Evolutionary conservation across 2,797 vertebrate genomes (phyloP).

Genomic region (Eospalax fontanierii): DNA sequence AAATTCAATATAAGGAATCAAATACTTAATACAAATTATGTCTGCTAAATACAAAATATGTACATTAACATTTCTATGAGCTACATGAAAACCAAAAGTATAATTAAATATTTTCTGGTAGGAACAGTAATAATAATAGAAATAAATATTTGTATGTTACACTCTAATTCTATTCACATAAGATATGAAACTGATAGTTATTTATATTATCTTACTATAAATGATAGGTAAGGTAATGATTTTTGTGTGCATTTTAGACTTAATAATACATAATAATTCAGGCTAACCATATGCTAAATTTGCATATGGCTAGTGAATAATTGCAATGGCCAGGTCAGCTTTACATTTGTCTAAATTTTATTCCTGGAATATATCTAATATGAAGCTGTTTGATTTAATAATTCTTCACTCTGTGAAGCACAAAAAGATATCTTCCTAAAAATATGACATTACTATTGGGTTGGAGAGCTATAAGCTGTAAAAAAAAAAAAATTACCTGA

Average conservation of each 20-base stretch:
- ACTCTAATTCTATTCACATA: background rate
- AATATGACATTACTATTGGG: background rate
- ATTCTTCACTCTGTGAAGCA: background rate
- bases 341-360: background rate
- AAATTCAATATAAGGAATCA: conserved; percentile 13
- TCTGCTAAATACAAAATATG: background rate
- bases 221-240: background rate
- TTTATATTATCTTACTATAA: background rate
- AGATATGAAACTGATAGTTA: conserved; percentile 18
- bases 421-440: background rate
- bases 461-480: background rate
- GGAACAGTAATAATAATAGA: background rate
- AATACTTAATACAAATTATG: conserved; percentile 27
- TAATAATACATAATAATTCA: background rate
- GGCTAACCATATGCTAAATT: background rate
- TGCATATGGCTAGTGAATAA: background rate
- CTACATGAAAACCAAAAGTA: background rate
- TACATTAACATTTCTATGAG: background rate
- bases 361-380: background rate
- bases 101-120: conserved; percentile 7
- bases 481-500: background rate
- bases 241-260: background rate
- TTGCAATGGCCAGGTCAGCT: background rate
- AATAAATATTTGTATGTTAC: background rate
- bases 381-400: background rate